A percentile compares a stretch with the other conserved stretches of the same genome.
Evolutionary conservation across 2,113 vertebrate species (phyloP).

Genomic region (Phylloscopus trochiloides): DNA sequence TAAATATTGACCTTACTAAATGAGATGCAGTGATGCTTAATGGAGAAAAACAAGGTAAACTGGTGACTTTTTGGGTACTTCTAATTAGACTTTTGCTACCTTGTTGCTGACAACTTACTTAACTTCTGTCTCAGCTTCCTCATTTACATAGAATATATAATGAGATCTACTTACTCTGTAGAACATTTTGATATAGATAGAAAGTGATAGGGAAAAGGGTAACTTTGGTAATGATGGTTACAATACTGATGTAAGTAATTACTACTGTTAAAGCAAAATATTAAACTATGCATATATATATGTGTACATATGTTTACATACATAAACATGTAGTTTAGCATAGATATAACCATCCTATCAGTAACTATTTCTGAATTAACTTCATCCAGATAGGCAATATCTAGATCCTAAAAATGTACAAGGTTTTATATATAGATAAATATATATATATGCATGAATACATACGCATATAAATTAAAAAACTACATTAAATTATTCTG

Average conservation of each 20-base stretch:
- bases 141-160: neutral
- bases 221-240: neutral
- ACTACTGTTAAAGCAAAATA: neutral
- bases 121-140: neutral
- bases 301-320: too few species aligned
- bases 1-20: neutral
- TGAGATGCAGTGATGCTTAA: neutral
- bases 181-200: neutral
- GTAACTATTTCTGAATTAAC: neutral
- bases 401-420: neutral
- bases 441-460: neutral
- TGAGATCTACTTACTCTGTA: neutral
- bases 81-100: neutral
- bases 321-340: neutral
- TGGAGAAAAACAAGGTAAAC: neutral
- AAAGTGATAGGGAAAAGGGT: neutral
- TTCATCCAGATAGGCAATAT: neutral
- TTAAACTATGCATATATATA: neutral
- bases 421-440: neutral
- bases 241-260: neutral
- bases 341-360: neutral
- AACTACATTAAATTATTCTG: neutral
- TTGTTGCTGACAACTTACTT: neutral
- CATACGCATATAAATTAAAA: neutral
- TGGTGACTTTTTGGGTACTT: neutral